phyloP scores from a whole-genome alignment of 2,113 vertebrate species.

The Cyrtonyx montezumae region DNA sequence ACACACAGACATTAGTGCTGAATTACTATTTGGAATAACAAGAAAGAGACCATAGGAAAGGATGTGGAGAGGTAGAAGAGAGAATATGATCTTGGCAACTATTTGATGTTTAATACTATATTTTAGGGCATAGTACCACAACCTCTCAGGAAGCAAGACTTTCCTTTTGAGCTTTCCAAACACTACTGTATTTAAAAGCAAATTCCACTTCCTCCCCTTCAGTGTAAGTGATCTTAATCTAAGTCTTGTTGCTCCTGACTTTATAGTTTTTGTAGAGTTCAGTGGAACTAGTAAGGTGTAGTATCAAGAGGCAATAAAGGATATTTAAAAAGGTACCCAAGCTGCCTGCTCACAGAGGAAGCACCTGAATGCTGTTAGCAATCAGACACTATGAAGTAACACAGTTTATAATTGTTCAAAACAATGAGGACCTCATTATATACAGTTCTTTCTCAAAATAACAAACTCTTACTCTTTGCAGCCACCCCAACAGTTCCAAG shows the following conservation, averaged over 20 bases:
- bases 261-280: not conserved
- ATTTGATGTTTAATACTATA: not conserved
- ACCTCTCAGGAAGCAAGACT: not conserved
- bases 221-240: not conserved
- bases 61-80: not conserved
- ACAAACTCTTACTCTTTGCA: not conserved
- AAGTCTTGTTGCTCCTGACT: not conserved
- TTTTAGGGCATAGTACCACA: not conserved
- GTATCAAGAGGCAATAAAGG: not conserved
- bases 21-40: not conserved
- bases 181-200: not conserved
- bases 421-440: not conserved
- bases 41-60: not conserved
- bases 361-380: not conserved
- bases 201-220: not conserved
- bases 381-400: not conserved
- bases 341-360: not conserved
- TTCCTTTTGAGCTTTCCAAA: not conserved
- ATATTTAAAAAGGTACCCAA: not conserved
- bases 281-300: not conserved
- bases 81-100: not conserved
- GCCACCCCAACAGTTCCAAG: not conserved
- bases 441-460: not conserved
- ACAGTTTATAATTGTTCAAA: not conserved
- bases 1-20: fast-evolving